Percentiles rank a stretch among this genome's conserved stretches.
Conservation (phyloP, 2,797 vertebrate species). For the Galago senegalensis region DNA sequence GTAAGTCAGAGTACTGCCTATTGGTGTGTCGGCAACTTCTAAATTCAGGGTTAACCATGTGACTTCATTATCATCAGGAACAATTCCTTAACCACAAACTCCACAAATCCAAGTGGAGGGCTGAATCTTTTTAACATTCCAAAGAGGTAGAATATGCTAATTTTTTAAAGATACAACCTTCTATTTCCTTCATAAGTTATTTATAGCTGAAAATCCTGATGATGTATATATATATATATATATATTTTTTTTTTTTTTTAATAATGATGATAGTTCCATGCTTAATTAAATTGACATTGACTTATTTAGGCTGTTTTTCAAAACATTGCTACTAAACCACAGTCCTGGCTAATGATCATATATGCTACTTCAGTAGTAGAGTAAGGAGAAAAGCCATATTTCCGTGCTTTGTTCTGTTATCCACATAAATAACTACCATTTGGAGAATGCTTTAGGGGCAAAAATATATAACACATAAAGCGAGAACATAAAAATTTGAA, state of each 20-base stretch:
- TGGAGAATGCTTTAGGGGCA: constrained; percentile 70
- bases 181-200: constrained; percentile 64
- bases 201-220: constrained; percentile 45
- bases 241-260: constrained; percentile 15
- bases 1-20: constrained; percentile 58
- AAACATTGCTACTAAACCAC: constrained; percentile 66
- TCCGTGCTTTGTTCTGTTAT: constrained; percentile 72
- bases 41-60: constrained; percentile 57
- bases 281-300: constrained; percentile 77
- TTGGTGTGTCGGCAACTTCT: constrained; percentile 13
- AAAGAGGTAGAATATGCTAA: constrained; percentile 41
- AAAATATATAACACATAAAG: constrained; percentile 63
- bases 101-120: constrained; percentile 63
- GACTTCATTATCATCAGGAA: constrained; percentile 54
- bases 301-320: constrained; percentile 78
- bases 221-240: neutral
- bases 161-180: constrained; percentile 46
- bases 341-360: constrained; percentile 68
- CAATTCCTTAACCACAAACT: constrained; percentile 62
- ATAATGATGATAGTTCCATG: constrained; percentile 58
- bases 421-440: constrained; percentile 76
- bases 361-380: constrained; percentile 74
- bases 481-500: constrained; percentile 69
- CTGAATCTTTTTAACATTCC: constrained; percentile 63
- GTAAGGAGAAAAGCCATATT: constrained; percentile 67